These are phyloP conservation scores for Drosophila mimetica DNA, from an alignment of 2,888 invertebrate species.

Conservation along the genomic window DNA sequence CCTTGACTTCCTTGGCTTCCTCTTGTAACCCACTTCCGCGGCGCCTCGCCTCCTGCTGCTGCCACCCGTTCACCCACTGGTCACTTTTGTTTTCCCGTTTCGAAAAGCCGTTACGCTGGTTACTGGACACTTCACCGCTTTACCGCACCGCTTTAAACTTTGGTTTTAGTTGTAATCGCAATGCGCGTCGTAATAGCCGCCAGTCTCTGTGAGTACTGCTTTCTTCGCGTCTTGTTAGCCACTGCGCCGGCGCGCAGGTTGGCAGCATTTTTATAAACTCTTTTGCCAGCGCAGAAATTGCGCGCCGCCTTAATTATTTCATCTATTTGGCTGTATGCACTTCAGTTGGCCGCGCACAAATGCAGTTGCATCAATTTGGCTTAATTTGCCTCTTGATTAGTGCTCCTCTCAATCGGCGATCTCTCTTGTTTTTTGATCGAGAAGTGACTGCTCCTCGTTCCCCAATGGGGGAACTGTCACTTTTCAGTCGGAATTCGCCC, in stretches of 20 bases:
- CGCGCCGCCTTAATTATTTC: constrained; percentile 67
- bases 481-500: constrained; percentile 18
- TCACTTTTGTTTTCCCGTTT: constrained; percentile 50
- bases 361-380: constrained; percentile 50
- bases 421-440: not conserved
- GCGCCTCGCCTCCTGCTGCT: constrained; percentile 6
- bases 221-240: constrained; percentile 59
- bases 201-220: constrained; percentile 29
- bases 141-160: constrained; percentile 1
- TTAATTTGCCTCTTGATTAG: constrained; percentile 25
- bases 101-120: constrained; percentile 62
- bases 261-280: constrained; percentile 78
- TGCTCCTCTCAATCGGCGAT: not conserved
- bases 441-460: constrained; percentile 4
- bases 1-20: constrained; percentile 42
- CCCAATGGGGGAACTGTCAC: constrained; percentile 23
- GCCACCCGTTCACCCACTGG: constrained; percentile 17
- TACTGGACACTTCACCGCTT: constrained; percentile 23
- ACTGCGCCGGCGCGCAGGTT: constrained; percentile 74
- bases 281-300: constrained; percentile 47
- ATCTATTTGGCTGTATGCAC: constrained; percentile 68
- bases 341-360: constrained; percentile 56
- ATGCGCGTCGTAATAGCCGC: constrained; percentile 13
- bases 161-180: constrained; percentile 18
- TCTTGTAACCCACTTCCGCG: constrained; percentile 31